phyloP scores from a whole-genome alignment of 2,113 vertebrate species.

The Tupaia chinensis region DNA sequence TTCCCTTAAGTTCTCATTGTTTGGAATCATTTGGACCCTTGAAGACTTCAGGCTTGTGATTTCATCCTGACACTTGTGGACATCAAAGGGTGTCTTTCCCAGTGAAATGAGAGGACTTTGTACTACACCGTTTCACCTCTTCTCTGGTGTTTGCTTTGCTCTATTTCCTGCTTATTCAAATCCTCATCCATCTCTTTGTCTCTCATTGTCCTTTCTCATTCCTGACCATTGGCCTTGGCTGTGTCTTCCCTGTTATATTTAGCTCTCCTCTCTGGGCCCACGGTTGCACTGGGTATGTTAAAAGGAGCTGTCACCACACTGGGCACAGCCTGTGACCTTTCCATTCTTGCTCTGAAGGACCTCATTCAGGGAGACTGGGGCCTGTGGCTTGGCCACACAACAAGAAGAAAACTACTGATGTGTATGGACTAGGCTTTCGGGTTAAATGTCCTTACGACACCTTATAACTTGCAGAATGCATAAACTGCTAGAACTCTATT shows the following conservation, averaged over 20 bases:
- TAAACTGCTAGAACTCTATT: not conserved
- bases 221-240: not conserved
- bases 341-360: not conserved
- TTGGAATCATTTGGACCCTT: not conserved
- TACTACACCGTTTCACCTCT: not conserved
- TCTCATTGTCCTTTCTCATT: not conserved
- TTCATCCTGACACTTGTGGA: not conserved
- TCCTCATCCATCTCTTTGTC: not conserved
- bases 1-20: not conserved
- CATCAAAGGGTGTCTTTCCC: not conserved
- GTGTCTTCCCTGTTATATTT: not conserved
- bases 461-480: not conserved
- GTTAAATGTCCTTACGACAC: not conserved
- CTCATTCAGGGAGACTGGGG: not conserved
- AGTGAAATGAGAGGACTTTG: not conserved
- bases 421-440: not conserved
- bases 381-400: not conserved
- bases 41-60: not conserved
- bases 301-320: not conserved
- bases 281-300: not conserved
- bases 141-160: not conserved
- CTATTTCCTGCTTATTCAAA: not conserved
- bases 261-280: not conserved
- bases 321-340: not conserved
- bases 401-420: not conserved